Evolutionary conservation across 1,140 invertebrate genomes (phyloP).

Genomic region (Bathynomus jamesi): DNA sequence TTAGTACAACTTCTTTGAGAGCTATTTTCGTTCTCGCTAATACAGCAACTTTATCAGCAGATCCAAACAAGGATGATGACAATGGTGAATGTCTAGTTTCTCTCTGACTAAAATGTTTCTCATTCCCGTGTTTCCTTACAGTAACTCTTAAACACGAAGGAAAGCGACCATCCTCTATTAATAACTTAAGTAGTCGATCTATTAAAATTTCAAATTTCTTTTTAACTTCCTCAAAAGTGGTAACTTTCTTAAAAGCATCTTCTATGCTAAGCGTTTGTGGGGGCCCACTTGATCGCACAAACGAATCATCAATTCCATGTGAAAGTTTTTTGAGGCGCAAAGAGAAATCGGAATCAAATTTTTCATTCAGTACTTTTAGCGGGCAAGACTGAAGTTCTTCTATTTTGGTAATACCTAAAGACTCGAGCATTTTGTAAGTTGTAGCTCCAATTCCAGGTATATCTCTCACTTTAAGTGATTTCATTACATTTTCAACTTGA

Average conservation of each 20-base stretch:
- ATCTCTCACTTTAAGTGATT: constrained; percentile 50
- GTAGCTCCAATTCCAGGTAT: constrained; percentile 66
- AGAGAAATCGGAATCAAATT: constrained; percentile 58
- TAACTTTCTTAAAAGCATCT: constrained; percentile 62
- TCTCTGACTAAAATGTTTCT: constrained; percentile 53
- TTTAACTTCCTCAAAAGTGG: constrained; percentile 59
- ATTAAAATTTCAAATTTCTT: constrained; percentile 58
- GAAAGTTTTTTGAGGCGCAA: constrained; percentile 58
- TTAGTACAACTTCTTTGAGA: constrained; percentile 61
- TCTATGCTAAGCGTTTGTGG: constrained; percentile 64
- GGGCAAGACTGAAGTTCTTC: constrained; percentile 56
- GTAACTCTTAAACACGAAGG: constrained; percentile 63
- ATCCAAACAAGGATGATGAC: constrained; percentile 41
- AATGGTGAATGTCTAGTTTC: constrained; percentile 64
- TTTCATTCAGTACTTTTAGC: constrained; percentile 50
- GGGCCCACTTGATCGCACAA: constrained; percentile 60
- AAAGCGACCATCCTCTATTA: constrained; percentile 64
- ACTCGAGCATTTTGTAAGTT: constrained; percentile 54
- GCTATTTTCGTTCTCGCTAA: constrained; percentile 46
- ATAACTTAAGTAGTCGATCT: constrained; percentile 57
- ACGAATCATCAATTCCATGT: constrained; percentile 59
- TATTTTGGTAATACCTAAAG: constrained; percentile 56
- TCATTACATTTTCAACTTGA: constrained; percentile 55
- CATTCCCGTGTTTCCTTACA: constrained; percentile 57
- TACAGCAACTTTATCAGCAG: constrained; percentile 44